A percentile compares a stretch with the other conserved stretches of the same genome.
Conservation (phyloP, 2,888 invertebrate species). For the Dendrolimus pini region DNA sequence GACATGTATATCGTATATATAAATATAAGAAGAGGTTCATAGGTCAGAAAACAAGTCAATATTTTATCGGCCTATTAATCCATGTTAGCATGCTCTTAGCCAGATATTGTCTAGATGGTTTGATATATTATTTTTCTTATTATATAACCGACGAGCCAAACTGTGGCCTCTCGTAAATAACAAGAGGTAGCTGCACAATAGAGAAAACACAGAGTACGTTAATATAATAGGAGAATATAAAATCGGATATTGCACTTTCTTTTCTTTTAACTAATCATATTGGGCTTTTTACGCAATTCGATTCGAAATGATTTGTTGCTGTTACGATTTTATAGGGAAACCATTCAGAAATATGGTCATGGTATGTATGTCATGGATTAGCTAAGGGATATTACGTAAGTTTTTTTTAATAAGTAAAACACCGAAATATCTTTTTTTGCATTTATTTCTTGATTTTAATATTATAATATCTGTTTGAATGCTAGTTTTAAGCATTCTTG, state of each 20-base stretch:
- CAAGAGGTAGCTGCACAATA: no score
- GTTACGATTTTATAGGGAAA: no score
- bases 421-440: slow-evolving; percentile 38
- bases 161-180: no score
- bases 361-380: neutral
- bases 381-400: neutral
- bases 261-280: no score
- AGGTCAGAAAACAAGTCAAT: slow-evolving; percentile 1
- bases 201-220: neutral
- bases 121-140: no score
- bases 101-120: no score
- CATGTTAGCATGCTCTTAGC: no score
- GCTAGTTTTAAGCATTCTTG: slow-evolving; percentile 58
- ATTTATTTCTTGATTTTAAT: slow-evolving; percentile 70
- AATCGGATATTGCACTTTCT: no score
- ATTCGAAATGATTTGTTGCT: no score
- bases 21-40: neutral
- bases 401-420: slow-evolving; percentile 29
- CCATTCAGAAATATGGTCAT: neutral
- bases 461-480: slow-evolving; percentile 68
- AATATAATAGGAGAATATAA: neutral
- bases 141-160: no score
- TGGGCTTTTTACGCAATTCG: no score
- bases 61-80: neutral
- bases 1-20: neutral